Percentiles rank a stretch among this genome's conserved stretches.
Evolutionary conservation across 2,888 invertebrate genomes (phyloP).

Genomic region (Ormyrus thymus): DNA sequence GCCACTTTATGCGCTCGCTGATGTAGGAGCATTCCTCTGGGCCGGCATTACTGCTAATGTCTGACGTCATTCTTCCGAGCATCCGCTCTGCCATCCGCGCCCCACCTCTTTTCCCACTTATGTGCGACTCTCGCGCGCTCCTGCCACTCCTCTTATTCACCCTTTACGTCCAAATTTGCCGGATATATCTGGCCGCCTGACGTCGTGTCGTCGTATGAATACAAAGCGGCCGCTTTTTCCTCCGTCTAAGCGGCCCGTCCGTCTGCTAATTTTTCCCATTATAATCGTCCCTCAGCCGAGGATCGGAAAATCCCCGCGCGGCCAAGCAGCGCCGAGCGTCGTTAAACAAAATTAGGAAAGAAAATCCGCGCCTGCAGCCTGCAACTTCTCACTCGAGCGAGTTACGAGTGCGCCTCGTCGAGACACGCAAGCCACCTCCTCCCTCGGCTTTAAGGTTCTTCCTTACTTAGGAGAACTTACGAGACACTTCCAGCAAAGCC

Average conservation of each 20-base stretch:
- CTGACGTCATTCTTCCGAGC: slow-evolving; percentile 65
- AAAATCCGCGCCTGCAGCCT: slow-evolving; percentile 29
- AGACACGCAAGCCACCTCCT: slow-evolving; percentile 6
- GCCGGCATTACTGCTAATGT: slow-evolving; percentile 68
- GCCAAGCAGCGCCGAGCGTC: slow-evolving; percentile 20
- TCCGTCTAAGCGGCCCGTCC: neutral
- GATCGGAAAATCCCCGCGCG: neutral
- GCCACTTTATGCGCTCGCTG: slow-evolving; percentile 66
- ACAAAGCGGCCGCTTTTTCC: slow-evolving; percentile 19
- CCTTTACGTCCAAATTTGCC: slow-evolving; percentile 41
- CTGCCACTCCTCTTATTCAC: slow-evolving; percentile 49
- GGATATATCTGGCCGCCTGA: slow-evolving; percentile 11
- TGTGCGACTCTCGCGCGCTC: slow-evolving; percentile 45
- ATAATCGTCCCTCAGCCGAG: slow-evolving; percentile 1
- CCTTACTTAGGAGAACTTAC: slow-evolving; percentile 58
- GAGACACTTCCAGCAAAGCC: slow-evolving; percentile 54
- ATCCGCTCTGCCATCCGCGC: slow-evolving; percentile 6
- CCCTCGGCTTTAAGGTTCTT: slow-evolving; percentile 54
- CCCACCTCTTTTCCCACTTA: neutral
- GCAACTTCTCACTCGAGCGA: slow-evolving; percentile 40
- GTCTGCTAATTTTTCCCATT: neutral
- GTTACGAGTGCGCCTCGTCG: slow-evolving; percentile 36
- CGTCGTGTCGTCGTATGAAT: slow-evolving; percentile 32
- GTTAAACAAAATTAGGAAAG: slow-evolving; percentile 47
- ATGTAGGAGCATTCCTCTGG: slow-evolving; percentile 62